These are phyloP conservation scores for Brachionus rotundiformis DNA, from an alignment of 1,140 invertebrate species.

Conservation along the genomic window DNA sequence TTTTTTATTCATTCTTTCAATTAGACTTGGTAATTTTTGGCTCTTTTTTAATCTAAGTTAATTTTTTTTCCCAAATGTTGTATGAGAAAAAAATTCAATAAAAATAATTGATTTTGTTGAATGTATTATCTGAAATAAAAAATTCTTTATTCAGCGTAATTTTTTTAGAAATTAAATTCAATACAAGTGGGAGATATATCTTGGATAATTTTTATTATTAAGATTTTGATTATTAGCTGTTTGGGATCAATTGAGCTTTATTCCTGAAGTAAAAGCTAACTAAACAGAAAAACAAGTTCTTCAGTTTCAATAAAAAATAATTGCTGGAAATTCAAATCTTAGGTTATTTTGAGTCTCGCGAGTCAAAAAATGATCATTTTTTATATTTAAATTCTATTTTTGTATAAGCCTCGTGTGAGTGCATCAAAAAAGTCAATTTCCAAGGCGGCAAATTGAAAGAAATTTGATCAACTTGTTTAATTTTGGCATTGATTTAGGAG, in stretches of 20 bases:
- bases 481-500: neutral
- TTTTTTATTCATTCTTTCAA: neutral
- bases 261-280: neutral
- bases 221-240: neutral
- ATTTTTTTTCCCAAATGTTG: neutral
- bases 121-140: neutral
- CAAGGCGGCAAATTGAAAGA: slow-evolving; percentile 8
- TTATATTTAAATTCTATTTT: neutral
- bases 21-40: neutral
- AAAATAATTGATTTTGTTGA: neutral
- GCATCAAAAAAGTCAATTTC: neutral
- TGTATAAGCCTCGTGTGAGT: neutral
- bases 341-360: neutral
- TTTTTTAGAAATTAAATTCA: neutral
- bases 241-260: neutral
- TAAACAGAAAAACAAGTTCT: neutral
- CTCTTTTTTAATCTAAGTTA: neutral
- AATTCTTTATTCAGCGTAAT: neutral
- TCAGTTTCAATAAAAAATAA: neutral
- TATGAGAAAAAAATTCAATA: neutral
- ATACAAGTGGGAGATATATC: neutral
- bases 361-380: neutral
- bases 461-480: slow-evolving; percentile 11
- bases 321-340: neutral
- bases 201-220: neutral